Conservation (phyloP, 2,113 vertebrate species). For the Oplegnathus fasciatus region DNA sequence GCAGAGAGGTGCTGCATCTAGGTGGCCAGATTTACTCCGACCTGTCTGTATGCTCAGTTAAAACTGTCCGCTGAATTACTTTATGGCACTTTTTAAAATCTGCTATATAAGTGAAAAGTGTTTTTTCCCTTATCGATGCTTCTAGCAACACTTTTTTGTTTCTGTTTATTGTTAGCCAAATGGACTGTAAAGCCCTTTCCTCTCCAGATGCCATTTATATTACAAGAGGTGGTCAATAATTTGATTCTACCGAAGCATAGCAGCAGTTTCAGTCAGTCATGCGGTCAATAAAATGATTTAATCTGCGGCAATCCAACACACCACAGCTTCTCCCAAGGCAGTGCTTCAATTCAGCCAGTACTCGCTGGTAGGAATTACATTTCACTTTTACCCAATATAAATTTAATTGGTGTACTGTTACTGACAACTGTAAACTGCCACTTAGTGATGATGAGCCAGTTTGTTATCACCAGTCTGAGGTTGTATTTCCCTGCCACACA, state of each 20-base stretch:
- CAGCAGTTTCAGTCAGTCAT: slow-evolving; percentile 18
- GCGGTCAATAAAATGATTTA: slow-evolving; percentile 25
- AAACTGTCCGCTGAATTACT: neutral
- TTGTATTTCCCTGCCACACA: neutral
- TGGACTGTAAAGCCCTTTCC: slow-evolving; percentile 12
- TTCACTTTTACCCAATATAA: neutral
- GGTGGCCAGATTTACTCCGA: neutral
- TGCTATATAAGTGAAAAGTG: neutral
- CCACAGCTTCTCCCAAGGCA: neutral
- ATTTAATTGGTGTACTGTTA: neutral
- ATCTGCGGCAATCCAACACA: neutral
- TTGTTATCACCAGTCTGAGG: neutral
- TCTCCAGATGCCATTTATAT: slow-evolving; percentile 3
- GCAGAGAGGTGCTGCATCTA: neutral
- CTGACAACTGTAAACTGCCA: neutral
- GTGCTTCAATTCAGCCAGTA: neutral
- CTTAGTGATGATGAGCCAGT: neutral
- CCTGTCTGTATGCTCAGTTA: neutral
- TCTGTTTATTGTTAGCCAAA: neutral
- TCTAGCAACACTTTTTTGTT: neutral
- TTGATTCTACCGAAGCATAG: slow-evolving; percentile 4
- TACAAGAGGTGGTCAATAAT: slow-evolving; percentile 25
- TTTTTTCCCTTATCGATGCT: neutral
- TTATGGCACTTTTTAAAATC: neutral
- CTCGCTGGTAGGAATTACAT: neutral